These are phyloP conservation scores for Campylorhamphus procurvoides DNA, from an alignment of 2,113 vertebrate species.

Conservation along the genomic window DNA sequence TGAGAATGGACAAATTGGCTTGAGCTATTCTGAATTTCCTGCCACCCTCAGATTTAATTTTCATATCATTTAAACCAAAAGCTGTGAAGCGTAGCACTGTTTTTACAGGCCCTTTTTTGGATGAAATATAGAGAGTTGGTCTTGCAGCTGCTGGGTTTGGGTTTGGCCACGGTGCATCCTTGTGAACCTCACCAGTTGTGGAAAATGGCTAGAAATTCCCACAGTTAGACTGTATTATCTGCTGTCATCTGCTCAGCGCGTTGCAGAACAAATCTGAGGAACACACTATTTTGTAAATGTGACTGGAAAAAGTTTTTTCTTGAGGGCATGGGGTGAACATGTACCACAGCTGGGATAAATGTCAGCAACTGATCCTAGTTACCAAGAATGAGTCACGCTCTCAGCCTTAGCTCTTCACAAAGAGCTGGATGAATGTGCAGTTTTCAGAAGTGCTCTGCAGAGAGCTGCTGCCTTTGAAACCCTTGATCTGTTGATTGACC, in stretches of 20 bases:
- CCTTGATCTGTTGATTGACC: conserved; percentile 7
- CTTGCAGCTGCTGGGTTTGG: neutral
- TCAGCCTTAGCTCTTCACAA: neutral
- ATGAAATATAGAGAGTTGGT: neutral
- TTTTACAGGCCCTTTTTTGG: neutral
- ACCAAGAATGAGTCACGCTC: neutral
- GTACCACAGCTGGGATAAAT: conserved; percentile 29
- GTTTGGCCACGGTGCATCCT: neutral
- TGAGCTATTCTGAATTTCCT: neutral
- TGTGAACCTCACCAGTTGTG: neutral
- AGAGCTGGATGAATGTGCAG: conserved; percentile 27
- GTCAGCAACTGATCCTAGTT: conserved; percentile 29
- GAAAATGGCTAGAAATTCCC: neutral
- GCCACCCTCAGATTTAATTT: neutral
- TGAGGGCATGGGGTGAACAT: conserved; percentile 13
- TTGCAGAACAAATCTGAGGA: neutral
- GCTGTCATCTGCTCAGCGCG: rapidly evolving
- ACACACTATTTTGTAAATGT: neutral
- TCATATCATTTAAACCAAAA: neutral
- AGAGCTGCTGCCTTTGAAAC: conserved; percentile 4
- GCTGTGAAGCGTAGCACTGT: rapidly evolving
- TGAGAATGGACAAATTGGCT: neutral
- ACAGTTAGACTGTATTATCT: neutral
- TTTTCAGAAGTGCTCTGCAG: neutral
- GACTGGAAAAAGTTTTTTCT: conserved; percentile 7